phyloP scores from a whole-genome alignment of 2,797 vertebrate genomes.

The Heliangelus exortis region DNA sequence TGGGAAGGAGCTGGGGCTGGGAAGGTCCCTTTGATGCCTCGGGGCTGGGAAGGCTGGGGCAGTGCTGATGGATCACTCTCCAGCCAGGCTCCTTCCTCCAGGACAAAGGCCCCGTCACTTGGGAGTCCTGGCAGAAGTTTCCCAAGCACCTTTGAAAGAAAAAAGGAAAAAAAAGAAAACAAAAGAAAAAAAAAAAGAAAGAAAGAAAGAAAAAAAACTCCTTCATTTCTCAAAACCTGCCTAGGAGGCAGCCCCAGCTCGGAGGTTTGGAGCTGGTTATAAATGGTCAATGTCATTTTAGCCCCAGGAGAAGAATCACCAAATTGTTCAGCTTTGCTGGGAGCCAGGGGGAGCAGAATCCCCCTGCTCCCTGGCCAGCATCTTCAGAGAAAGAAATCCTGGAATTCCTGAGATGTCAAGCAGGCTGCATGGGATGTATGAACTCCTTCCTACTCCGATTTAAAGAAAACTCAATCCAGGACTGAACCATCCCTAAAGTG shows the following conservation, averaged over 20 bases:
- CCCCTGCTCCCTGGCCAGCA: neutral
- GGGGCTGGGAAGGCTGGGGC: constrained; percentile 29
- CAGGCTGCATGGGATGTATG: neutral
- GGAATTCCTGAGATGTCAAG: neutral
- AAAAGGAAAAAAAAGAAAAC: neutral
- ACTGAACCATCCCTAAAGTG: neutral
- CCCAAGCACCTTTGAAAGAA: constrained; percentile 79
- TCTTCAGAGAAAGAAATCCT: neutral
- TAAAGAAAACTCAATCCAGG: neutral
- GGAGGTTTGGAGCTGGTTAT: constrained; percentile 24
- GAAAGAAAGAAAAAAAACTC: too few relatives aligned
- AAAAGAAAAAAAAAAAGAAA: too few relatives aligned
- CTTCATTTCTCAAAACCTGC: constrained; percentile 81
- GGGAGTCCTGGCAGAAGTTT: constrained; percentile 74
- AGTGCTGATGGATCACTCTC: constrained; percentile 63
- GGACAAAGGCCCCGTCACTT: constrained; percentile 64
- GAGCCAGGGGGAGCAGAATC: constrained; percentile 3
- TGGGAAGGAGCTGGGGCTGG: constrained; percentile 35
- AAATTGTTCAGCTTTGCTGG: neutral
- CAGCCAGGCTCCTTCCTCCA: constrained; percentile 52
- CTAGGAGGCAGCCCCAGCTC: constrained; percentile 82
- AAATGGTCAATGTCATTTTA: constrained; percentile 37
- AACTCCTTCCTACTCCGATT: neutral
- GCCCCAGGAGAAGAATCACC: constrained; percentile 29
- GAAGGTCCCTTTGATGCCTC: neutral